Evolutionary conservation across 2,113 vertebrate genomes (phyloP), one percentile per base, ranked within the genome.

Genomic region (Mustela lutreola): DNA sequence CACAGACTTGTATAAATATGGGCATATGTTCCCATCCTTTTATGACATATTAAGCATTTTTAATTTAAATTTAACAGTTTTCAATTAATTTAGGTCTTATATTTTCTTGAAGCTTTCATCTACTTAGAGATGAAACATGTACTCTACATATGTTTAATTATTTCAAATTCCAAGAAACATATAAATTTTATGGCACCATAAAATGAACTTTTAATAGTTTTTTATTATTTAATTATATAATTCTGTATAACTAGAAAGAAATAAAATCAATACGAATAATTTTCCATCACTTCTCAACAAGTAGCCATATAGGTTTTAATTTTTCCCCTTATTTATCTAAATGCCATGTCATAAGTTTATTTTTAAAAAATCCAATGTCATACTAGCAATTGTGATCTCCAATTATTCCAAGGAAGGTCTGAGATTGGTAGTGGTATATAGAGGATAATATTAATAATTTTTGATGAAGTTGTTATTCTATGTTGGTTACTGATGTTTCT

Each of bases 61-160:
- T 73, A 88, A 93, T 78, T 65, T 95, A 78, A 95, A 91, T 60
- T 48, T 84, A 93, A 80, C 28, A 92, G 42, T 56, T 97, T 97
- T 89, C 2, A 91, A 89, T 71, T 93, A 91, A 71, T 97, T 93
- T 88, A 78, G 33, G 33, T 82, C 33, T 71, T 82, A 63, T 88
- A 94, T 87, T 92, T 98, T 89, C 12, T 81, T 84, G 39, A 94
- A 87, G 1, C 26, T 91, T 90, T 93, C 83, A 85, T 91, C 76
- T 90, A 75, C 39, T 88, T 89, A 70, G 50, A 94, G 63, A 58
- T 94, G 90, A 82, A 95, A 73, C 28, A 81, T 81, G 14, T 53
- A 84, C 31, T 71, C 15, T 92, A 60, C 63, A 89, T 62, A 76
- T 60, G 79, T 39, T 87, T 89, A 90, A 90, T 82, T 93, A 86